Conservation (phyloP, 1,140 invertebrate species). For the Aethina tumida region DNA sequence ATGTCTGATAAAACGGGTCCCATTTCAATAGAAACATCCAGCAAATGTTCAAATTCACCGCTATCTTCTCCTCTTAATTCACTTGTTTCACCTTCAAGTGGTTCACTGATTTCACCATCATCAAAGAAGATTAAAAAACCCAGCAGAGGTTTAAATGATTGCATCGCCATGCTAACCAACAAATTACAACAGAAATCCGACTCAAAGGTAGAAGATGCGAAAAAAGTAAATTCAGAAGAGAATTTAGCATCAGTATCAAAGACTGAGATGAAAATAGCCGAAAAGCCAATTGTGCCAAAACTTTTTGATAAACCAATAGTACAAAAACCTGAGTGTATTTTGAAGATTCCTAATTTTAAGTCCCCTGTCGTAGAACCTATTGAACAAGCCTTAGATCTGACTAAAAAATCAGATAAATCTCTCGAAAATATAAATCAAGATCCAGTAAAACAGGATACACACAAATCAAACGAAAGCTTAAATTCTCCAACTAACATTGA, state of each 20-base stretch:
- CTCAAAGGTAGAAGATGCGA: no score
- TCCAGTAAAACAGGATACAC: no score
- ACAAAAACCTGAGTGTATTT: constrained; percentile 17
- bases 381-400: constrained; percentile 20
- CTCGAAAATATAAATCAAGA: no score
- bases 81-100: constrained; percentile 15
- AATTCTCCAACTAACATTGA: no score
- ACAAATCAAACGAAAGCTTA: no score
- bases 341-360: constrained; percentile 19
- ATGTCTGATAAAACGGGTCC: constrained; percentile 6
- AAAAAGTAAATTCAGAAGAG: no score
- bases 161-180: constrained; percentile 44
- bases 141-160: constrained; percentile 38
- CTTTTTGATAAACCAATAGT: no score
- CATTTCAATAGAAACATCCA: constrained; percentile 16
- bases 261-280: no score
- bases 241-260: no score
- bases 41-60: no score
- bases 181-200: constrained; percentile 30
- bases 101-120: constrained; percentile 17
- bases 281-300: no score
- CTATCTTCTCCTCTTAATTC: no score
- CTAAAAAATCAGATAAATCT: constrained; percentile 18
- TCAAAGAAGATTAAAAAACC: constrained; percentile 37
- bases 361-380: constrained; percentile 4